phyloP scores from a whole-genome alignment of 2,888 invertebrate species.

The Ferdinandea cuprea region DNA sequence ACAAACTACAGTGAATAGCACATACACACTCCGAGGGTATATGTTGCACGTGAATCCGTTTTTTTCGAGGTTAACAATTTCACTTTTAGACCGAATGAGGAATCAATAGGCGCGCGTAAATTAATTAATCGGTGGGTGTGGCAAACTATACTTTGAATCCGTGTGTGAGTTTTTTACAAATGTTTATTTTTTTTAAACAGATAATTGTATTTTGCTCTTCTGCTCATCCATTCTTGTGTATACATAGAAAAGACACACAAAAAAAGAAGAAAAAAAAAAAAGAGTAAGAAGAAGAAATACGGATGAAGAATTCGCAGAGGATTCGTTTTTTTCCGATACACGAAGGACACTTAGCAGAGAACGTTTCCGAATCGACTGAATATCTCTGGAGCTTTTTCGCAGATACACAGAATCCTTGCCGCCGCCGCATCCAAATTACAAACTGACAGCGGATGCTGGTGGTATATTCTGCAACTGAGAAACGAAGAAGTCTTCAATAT shows the following conservation, averaged over 20 bases:
- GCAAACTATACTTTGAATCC: slow-evolving; percentile 22
- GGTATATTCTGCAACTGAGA: slow-evolving; percentile 53
- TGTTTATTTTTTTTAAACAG: background rate
- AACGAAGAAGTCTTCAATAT: slow-evolving; percentile 36
- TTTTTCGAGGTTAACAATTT: slow-evolving; percentile 35
- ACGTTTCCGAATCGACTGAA: slow-evolving; percentile 75
- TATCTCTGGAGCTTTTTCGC: slow-evolving; percentile 73
- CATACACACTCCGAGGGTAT: slow-evolving; percentile 34
- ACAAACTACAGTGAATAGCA: no score
- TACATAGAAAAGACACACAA: slow-evolving; percentile 32
- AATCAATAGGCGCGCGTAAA: slow-evolving; percentile 69
- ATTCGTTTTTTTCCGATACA: slow-evolving; percentile 56
- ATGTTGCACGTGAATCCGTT: slow-evolving; percentile 63
- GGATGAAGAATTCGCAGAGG: slow-evolving; percentile 44
- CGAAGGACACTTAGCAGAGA: slow-evolving; percentile 72
- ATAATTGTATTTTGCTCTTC: background rate
- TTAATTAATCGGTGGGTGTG: slow-evolving; percentile 70
- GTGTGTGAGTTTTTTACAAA: slow-evolving; percentile 2
- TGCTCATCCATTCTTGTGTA: slow-evolving; percentile 10
- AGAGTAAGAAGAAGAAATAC: slow-evolving; percentile 1
- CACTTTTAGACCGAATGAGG: slow-evolving; percentile 54
- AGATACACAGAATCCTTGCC: slow-evolving; percentile 72
- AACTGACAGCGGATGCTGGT: slow-evolving; percentile 64
- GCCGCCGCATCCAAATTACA: slow-evolving; percentile 56
- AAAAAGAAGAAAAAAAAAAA: background rate